phyloP scores from a whole-genome alignment of 2,888 invertebrate species.

The Emmelina monodactyla region DNA sequence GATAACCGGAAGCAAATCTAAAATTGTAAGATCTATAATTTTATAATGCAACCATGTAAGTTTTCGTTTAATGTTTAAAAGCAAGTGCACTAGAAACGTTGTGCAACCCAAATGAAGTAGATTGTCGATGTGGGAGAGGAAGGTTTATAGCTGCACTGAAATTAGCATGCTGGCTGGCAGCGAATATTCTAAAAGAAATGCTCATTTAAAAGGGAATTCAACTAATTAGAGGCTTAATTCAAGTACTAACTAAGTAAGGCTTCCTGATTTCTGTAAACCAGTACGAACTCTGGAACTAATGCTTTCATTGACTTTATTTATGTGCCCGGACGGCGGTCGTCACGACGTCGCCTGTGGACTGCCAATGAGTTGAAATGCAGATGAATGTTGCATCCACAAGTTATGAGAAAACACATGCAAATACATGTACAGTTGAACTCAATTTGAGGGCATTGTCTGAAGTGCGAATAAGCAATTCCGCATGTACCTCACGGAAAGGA shows the following conservation, averaged over 20 bases:
- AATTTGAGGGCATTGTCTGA: background rate
- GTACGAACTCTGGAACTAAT: background rate
- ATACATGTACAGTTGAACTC: constrained; percentile 1
- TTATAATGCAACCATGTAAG: constrained; percentile 42
- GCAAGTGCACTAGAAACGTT: constrained; percentile 27
- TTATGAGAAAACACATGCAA: too few species aligned
- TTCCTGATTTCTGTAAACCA: too few species aligned
- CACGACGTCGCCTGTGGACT: constrained; percentile 20
- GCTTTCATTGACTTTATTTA: background rate
- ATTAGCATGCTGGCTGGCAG: too few species aligned
- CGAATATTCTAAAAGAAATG: too few species aligned
- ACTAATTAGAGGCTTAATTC: too few species aligned
- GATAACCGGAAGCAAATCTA: background rate
- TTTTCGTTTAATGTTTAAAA: constrained; percentile 26
- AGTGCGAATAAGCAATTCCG: too few species aligned
- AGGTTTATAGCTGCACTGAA: constrained; percentile 5
- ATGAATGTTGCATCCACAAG: too few species aligned
- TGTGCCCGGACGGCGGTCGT: background rate
- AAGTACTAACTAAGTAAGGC: too few species aligned
- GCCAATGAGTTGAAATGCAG: constrained; percentile 41
- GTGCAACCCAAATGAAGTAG: constrained; percentile 44
- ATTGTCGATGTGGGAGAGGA: constrained; percentile 34
- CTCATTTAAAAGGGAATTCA: too few species aligned
- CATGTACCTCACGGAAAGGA: too few species aligned
- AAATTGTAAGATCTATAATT: constrained; percentile 25